Conservation (phyloP, 2,888 invertebrate genomes). For the Crocallis elinguaria region DNA sequence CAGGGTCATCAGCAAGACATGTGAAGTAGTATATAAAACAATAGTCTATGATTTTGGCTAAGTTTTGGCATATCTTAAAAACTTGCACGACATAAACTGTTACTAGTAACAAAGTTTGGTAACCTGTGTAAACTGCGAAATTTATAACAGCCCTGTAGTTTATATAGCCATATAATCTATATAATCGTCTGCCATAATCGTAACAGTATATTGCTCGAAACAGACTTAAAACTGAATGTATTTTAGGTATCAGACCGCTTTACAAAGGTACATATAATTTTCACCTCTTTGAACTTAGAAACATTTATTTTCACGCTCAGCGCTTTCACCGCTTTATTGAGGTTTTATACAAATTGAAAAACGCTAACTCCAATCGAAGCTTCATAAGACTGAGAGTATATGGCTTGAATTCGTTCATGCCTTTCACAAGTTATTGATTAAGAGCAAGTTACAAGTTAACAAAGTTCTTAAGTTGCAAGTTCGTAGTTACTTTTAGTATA, state of each 20-base stretch:
- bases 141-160: no score
- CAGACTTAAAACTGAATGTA: neutral
- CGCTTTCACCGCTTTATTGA: conserved; percentile 14
- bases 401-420: neutral
- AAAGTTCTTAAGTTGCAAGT: no score
- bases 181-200: neutral
- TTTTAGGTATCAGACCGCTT: neutral
- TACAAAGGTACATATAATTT: neutral
- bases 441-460: no score
- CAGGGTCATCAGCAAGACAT: no score
- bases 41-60: no score
- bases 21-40: no score
- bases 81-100: no score
- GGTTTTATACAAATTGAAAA: conserved; percentile 17
- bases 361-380: neutral
- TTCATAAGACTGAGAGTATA: neutral
- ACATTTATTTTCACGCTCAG: neutral
- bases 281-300: conserved; percentile 1
- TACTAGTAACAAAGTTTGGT: no score
- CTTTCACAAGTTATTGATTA: neutral
- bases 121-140: no score
- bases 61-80: no score
- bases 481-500: no score
- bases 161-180: no score
- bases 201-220: neutral